Base-by-base conservation (phyloP, 2,797 vertebrate species). In the Calcarius lapponicus region DNA sequence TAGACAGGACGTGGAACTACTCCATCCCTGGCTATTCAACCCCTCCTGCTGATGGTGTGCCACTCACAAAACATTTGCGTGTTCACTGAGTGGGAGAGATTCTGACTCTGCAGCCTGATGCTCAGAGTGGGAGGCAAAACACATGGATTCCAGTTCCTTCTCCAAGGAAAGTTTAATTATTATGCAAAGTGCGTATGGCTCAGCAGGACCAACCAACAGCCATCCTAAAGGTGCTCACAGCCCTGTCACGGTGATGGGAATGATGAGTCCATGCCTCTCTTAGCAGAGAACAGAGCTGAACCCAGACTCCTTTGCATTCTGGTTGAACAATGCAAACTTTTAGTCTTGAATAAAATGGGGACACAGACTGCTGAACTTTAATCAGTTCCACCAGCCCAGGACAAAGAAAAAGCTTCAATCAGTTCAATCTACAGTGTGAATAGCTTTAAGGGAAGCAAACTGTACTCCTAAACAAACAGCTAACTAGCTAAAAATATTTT, bases 71-170 rank as follows among this genome's bases (percentile, higher is more conserved):
- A 75, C 56, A 66, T 70, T 65, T 85, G 71, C 6, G 3, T 50
- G 43, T 78, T 92, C 61, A 64, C 57, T 80, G 90, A 86, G 91
- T 87, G 85, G 82, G 91, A 94, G 82, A 85, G 85, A 83, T 26
- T 74, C 78, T 72, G 75, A 90, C 85, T 95, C 86, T 57, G 54
- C 25, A 92, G 91, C 90, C 80, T 91, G 72, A 90, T 91, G 79
- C 85, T 78, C 32, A 65, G 75, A 94, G 93, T 88, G 87, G 95
- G 95, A 94, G 90, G 93, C 48, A 81, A 84, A 95, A 72, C 89
- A 96, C 45, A 47, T 71, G 53, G 75, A 92, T 91, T 61, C 53
- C 71, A 81, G 26, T n/a, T 88, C 43, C 47, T 72, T 75, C 79
- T 79, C 42, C 58, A 90, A 34, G 38, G 29, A 83, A 93, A 86